A percentile compares a stretch with the other conserved stretches of the same genome.
phyloP scores from a whole-genome alignment of 2,797 vertebrate species.

The Urocyon cinereoargenteus region DNA sequence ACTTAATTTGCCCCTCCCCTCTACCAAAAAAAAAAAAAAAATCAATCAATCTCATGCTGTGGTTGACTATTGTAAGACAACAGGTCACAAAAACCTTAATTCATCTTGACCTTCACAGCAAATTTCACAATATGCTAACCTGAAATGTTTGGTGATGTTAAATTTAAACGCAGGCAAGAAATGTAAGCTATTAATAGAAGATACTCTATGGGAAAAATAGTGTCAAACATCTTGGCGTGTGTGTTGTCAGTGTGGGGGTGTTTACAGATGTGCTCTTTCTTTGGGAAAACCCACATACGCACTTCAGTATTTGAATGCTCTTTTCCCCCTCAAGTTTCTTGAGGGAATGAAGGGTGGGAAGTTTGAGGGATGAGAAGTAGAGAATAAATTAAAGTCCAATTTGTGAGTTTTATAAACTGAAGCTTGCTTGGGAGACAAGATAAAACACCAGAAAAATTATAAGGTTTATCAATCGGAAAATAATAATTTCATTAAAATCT shows the following conservation, averaged over 20 bases:
- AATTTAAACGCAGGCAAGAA: constrained; percentile 52
- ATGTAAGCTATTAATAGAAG: not conserved
- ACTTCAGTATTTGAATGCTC: not conserved
- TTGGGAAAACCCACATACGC: not conserved
- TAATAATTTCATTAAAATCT: not conserved
- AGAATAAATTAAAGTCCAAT: constrained; percentile 22
- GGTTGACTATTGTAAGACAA: not conserved
- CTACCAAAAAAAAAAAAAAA: not conserved
- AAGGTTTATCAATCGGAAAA: not conserved
- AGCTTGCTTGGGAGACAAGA: not conserved
- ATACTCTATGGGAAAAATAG: not conserved
- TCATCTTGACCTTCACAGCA: not conserved
- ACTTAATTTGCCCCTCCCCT: fast-evolving
- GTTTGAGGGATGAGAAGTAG: not conserved
- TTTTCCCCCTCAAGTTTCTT: not conserved
- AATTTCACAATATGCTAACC: not conserved
- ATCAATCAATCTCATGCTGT: not conserved
- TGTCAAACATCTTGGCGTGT: fast-evolving
- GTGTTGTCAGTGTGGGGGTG: too few species aligned
- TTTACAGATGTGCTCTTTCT: not conserved
- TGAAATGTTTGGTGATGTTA: constrained; percentile 38
- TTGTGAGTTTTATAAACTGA: constrained; percentile 1
- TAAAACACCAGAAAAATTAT: not conserved
- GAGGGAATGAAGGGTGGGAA: not conserved
- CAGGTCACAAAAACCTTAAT: not conserved